Evolutionary conservation across 2,797 vertebrate genomes (phyloP).

Genomic region (Sebastes itinus): DNA sequence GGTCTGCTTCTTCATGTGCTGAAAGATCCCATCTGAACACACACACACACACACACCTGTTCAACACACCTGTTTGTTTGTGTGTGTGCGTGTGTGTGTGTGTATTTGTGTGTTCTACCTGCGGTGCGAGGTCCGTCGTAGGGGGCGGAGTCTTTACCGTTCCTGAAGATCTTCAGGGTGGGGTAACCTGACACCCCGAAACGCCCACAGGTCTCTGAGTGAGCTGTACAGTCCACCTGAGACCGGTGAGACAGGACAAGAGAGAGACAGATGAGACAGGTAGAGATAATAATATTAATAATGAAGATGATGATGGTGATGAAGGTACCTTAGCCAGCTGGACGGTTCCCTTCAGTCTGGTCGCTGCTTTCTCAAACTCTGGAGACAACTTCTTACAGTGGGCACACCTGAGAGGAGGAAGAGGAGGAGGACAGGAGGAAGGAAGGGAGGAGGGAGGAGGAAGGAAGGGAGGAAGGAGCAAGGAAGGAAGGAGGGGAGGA

Average conservation of each 20-base stretch:
- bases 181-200: constrained; percentile 82
- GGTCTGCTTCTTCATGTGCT: constrained; percentile 79
- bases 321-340: constrained; percentile 76
- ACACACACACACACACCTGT: background rate
- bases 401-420: constrained; percentile 74
- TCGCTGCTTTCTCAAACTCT: constrained; percentile 83
- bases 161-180: constrained; percentile 82
- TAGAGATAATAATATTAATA: no score
- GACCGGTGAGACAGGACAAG: background rate
- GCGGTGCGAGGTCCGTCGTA: constrained; percentile 80
- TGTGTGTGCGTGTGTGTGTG: background rate
- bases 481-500: no score
- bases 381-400: constrained; percentile 85
- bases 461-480: no score
- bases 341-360: constrained; percentile 75
- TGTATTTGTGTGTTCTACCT: constrained; percentile 31
- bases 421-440: background rate
- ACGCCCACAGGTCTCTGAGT: constrained; percentile 68
- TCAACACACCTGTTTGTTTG: background rate
- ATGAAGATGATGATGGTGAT: no score
- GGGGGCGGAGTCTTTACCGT: constrained; percentile 71
- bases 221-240: constrained; percentile 82
- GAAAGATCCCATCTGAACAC: constrained; percentile 76
- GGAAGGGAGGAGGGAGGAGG: no score
- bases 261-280: no score